A percentile compares a stretch with the other conserved stretches of the same genome.
These are phyloP conservation scores for Plebejus argus DNA, from an alignment of 2,888 invertebrate genomes.

Conservation along the genomic window DNA sequence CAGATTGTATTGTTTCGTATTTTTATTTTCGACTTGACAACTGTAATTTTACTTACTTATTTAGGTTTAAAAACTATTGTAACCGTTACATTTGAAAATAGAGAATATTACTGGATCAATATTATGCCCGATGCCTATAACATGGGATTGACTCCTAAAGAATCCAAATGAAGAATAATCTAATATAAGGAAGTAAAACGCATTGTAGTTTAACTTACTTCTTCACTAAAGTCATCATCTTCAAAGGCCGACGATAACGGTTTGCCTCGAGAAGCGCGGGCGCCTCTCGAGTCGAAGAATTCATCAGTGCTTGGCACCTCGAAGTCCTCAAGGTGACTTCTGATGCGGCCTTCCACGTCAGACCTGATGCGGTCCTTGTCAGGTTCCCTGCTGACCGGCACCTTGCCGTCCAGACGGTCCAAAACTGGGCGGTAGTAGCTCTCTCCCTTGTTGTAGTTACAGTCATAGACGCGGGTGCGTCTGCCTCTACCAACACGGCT, in stretches of 20 bases:
- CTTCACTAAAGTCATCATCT: conserved; percentile 72
- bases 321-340: conserved; percentile 60
- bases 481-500: conserved; percentile 82
- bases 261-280: conserved; percentile 71
- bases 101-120: no score
- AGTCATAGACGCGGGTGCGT: conserved; percentile 91
- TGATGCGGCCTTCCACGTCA: conserved; percentile 67
- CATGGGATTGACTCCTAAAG: background rate
- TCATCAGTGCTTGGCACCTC: conserved; percentile 71
- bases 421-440: conserved; percentile 90
- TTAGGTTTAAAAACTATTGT: no score
- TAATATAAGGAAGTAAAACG: background rate
- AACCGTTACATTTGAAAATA: no score
- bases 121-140: no score
- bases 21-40: background rate
- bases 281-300: conserved; percentile 84
- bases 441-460: conserved; percentile 92
- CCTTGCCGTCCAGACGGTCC: conserved; percentile 87
- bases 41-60: no score
- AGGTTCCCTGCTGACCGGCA: conserved; percentile 56
- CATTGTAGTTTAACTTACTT: conserved; percentile 57
- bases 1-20: background rate
- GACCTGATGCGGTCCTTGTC: conserved; percentile 62
- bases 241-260: conserved; percentile 71
- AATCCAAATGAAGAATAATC: no score